phyloP scores from a whole-genome alignment of 2,888 invertebrate genomes.

The Panzeria rudis region DNA sequence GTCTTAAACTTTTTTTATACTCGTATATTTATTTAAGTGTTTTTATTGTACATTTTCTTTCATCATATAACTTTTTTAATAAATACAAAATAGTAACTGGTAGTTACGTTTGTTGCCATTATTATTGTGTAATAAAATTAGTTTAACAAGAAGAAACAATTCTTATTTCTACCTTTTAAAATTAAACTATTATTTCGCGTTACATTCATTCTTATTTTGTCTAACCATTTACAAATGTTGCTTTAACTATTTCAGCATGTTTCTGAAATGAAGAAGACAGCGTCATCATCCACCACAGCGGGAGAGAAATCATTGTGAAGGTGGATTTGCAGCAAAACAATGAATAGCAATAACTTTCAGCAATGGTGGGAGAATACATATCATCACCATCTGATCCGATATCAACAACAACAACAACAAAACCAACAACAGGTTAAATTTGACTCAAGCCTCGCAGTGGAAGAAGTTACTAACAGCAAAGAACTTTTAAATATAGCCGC shows the following conservation, averaged over 20 bases:
- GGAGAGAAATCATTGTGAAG: conserved; percentile 6
- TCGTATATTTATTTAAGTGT: not conserved
- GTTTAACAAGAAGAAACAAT: conserved; percentile 30
- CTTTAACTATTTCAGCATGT: conserved; percentile 25
- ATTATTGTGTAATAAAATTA: conserved; percentile 40
- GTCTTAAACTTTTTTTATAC: not conserved
- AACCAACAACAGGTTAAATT: conserved; percentile 69
- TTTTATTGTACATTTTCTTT: conserved; percentile 2
- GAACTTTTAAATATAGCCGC: conserved; percentile 75
- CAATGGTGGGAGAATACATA: conserved; percentile 81
- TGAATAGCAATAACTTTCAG: conserved; percentile 79
- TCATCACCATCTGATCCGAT: conserved; percentile 76
- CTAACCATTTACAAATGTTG: not conserved
- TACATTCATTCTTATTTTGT: not conserved
- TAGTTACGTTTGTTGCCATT: conserved; percentile 13
- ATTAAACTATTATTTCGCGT: not conserved
- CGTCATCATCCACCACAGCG: conserved; percentile 24
- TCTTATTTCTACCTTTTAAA: conserved; percentile 4
- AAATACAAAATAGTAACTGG: conserved; percentile 19
- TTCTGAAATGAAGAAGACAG: conserved; percentile 39
- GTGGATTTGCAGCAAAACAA: conserved; percentile 59
- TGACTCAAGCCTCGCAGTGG: conserved; percentile 56
- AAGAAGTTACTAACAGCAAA: not conserved
- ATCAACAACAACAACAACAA: too few species aligned
- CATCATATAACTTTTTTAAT: conserved; percentile 34